A percentile compares a stretch with the other conserved stretches of the same genome.
Conservation (phyloP, 2,888 invertebrate genomes). For the Holacanthella duospinosa region DNA sequence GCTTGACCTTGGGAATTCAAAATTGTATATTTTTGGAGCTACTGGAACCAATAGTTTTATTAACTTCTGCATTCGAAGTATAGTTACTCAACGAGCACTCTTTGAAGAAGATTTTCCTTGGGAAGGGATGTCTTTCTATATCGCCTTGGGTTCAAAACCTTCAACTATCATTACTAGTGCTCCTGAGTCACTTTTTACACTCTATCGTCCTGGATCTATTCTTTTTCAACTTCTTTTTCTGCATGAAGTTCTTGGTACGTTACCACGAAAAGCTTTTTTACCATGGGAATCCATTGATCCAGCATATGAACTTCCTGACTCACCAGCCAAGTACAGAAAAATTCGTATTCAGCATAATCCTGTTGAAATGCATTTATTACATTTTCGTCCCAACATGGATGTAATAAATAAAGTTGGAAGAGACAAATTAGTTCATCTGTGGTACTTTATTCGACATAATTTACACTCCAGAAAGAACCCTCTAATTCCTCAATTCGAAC, state of each 20-base stretch:
- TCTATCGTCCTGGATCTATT: slow-evolving; percentile 51
- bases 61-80: slow-evolving; percentile 17
- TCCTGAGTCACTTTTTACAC: slow-evolving; percentile 45
- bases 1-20: slow-evolving; percentile 1
- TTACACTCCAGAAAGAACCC: slow-evolving; percentile 50
- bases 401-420: slow-evolving; percentile 33
- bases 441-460: slow-evolving; percentile 59
- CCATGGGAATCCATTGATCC: slow-evolving; percentile 48
- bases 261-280: slow-evolving; percentile 55
- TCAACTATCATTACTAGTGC: slow-evolving; percentile 16
- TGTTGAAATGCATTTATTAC: slow-evolving; percentile 50
- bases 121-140: slow-evolving; percentile 15
- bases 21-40: slow-evolving; percentile 23
- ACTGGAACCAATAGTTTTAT: slow-evolving; percentile 12
- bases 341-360: neutral
- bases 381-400: slow-evolving; percentile 51
- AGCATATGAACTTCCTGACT: neutral
- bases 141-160: slow-evolving; percentile 13
- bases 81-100: slow-evolving; percentile 16
- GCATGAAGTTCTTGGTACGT: slow-evolving; percentile 49
- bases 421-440: slow-evolving; percentile 52
- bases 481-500: slow-evolving; percentile 65
- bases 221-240: slow-evolving; percentile 61
- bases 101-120: slow-evolving; percentile 19
- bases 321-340: neutral